Evolutionary conservation across 30 jellyfish, hydroid and myxozoan genomes (phyloP), one percentile per base, ranked within the genome.

Genomic region (Rhopilema esculentum): DNA sequence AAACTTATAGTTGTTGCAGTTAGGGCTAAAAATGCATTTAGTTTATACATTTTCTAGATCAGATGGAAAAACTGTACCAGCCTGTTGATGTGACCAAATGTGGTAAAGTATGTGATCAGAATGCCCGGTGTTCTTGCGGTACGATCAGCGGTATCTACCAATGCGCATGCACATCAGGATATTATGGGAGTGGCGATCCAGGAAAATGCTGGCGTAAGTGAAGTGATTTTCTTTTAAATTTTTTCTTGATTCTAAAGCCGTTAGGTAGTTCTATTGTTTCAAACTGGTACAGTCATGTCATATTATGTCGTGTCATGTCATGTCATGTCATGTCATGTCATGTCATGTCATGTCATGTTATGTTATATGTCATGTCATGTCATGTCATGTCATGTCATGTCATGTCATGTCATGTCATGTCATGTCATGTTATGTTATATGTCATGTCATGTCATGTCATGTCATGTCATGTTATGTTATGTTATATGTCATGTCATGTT

Each of bases 121-220:
- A 70, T 15, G 99, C 99, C 8, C 33, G 66, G 9, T 95, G 99
- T 77, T 80, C 99, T 24, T 95, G 99, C 70, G 99, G 99, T 21
- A 95, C 99, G 24, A 90, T 95, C 90, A 90, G 99, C 77, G 99
- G 99, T 20, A 86, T 85, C 27, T 87, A 90, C 89, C 90, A 90
- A 69, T 95, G 99, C 81, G 97, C 99, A 22, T 95, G 99, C 78
- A 66, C 57, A 21, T 92, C 97, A 27, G 99, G 99, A 0, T 87
- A 71, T 65, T 80, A 85, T 80, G 99, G 99, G n/a, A 84, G 93
- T 69, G 99, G 99, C 33, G 91, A 79, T 48, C 90, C 91, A 1
- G 97, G 97, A 70, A 81, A 77, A 62, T 95, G 99, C 80, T 71
- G 57, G 51, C 84, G 99, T 95, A 75, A 81, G 97, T 74, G 61